Conservation (phyloP, 2,888 invertebrate genomes). For the Hypolimnas misippus region DNA sequence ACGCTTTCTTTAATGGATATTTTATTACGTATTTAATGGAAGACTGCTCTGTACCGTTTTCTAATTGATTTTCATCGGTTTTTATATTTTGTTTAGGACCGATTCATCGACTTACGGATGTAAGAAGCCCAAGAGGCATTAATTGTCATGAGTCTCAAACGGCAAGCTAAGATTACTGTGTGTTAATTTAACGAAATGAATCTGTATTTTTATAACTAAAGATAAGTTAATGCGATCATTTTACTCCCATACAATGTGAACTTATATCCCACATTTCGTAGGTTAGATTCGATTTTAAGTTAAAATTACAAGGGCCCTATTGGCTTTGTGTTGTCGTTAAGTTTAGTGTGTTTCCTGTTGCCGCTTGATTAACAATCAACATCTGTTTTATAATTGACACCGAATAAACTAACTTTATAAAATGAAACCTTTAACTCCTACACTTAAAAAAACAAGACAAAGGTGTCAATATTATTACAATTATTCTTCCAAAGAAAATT, state of each 20-base stretch:
- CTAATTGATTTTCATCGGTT: slow-evolving; percentile 49
- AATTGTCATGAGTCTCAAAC: slow-evolving; percentile 71
- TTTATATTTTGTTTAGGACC: slow-evolving; percentile 35
- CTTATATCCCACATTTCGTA: slow-evolving; percentile 58
- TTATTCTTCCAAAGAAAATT: background rate
- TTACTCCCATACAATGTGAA: slow-evolving; percentile 59
- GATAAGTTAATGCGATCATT: slow-evolving; percentile 61
- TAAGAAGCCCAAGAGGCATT: slow-evolving; percentile 73
- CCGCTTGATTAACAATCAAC: slow-evolving; percentile 42
- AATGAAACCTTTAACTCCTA: background rate
- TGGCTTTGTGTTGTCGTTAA: slow-evolving; percentile 67
- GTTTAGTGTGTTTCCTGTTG: slow-evolving; percentile 55
- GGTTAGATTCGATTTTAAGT: slow-evolving; percentile 46
- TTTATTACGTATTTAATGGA: slow-evolving; percentile 69
- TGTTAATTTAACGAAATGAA: slow-evolving; percentile 76
- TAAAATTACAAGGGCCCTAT: slow-evolving; percentile 54
- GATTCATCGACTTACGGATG: slow-evolving; percentile 40
- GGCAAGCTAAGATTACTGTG: slow-evolving; percentile 77
- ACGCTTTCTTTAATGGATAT: slow-evolving; percentile 54
- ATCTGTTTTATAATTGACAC: slow-evolving; percentile 19
- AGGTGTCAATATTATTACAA: background rate
- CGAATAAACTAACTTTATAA: background rate
- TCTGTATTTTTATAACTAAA: slow-evolving; percentile 81
- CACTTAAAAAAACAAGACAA: background rate
- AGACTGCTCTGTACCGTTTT: slow-evolving; percentile 78